These are phyloP conservation scores for Dufourea novaeangliae DNA, from an alignment of 1,140 invertebrate genomes.

Conservation along the genomic window DNA sequence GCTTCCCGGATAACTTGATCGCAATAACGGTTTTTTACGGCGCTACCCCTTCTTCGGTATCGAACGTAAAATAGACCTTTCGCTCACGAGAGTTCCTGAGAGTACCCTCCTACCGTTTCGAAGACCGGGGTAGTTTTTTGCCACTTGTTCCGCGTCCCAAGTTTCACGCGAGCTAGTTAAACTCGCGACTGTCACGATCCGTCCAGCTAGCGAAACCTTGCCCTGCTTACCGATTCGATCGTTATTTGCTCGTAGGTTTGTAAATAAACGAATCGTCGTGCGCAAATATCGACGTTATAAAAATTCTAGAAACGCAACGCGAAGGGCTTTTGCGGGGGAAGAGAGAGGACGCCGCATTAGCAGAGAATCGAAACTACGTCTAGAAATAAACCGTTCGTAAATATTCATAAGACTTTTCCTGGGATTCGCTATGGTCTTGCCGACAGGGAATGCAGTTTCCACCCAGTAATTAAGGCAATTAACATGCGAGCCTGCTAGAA, in stretches of 20 bases:
- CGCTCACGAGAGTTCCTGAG: conserved; percentile 23
- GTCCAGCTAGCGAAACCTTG: not conserved
- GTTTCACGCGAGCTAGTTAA: not conserved
- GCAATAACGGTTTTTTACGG: conserved; percentile 28
- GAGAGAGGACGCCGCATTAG: not conserved
- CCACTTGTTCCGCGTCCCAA: not conserved
- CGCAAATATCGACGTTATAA: not conserved
- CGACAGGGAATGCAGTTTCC: conserved; percentile 8
- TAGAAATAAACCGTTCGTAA: conserved; percentile 67
- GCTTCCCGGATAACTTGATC: not conserved
- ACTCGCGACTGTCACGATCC: not conserved
- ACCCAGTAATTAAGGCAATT: conserved; percentile 58
- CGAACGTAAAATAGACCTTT: conserved; percentile 47
- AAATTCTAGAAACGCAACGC: conserved; percentile 5
- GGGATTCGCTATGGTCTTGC: conserved; percentile 50
- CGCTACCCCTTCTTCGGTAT: not conserved
- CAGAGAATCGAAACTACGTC: conserved; percentile 63
- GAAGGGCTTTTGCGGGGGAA: not conserved
- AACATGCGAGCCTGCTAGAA: conserved; percentile 50
- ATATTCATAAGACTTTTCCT: conserved; percentile 67
- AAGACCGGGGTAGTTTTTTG: not conserved
- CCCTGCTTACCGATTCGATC: not conserved
- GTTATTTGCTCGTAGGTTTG: not conserved
- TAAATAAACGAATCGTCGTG: not conserved
- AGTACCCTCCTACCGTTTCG: not conserved